phyloP scores from a whole-genome alignment of 2,113 vertebrate species.

The Ginglymostoma cirratum region DNA sequence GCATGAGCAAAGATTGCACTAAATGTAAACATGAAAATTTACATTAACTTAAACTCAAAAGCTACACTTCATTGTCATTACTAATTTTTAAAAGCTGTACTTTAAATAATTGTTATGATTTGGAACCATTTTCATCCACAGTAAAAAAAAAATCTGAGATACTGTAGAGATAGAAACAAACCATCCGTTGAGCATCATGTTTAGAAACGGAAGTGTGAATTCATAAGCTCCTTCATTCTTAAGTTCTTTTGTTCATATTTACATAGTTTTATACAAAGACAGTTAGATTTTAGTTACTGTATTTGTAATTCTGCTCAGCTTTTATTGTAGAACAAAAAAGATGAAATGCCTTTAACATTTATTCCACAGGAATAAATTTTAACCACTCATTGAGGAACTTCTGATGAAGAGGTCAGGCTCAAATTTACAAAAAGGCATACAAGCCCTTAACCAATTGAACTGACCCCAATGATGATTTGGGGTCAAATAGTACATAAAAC shows the following conservation, averaged over 20 bases:
- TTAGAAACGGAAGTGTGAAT: not conserved
- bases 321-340: not conserved
- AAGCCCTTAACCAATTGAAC: not conserved
- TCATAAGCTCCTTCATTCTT: not conserved
- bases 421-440: slow-evolving; percentile 20
- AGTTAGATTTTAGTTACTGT: not conserved
- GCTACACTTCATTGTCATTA: slow-evolving; percentile 19
- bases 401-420: not conserved
- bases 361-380: slow-evolving; percentile 36
- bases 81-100: not conserved
- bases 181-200: not conserved
- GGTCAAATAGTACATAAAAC: slow-evolving; percentile 12
- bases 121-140: not conserved
- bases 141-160: slow-evolving; percentile 5
- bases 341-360: slow-evolving; percentile 33
- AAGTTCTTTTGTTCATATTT: slow-evolving; percentile 11
- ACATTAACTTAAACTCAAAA: not conserved
- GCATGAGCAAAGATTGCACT: not conserved
- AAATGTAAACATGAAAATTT: slow-evolving; percentile 35
- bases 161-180: not conserved
- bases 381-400: slow-evolving; percentile 2
- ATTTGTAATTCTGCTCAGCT: slow-evolving; percentile 20
- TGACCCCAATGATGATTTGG: not conserved
- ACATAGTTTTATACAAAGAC: not conserved
- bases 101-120: not conserved